Conservation (phyloP, 1,140 invertebrate genomes). For the Neodiprion fabricii region DNA sequence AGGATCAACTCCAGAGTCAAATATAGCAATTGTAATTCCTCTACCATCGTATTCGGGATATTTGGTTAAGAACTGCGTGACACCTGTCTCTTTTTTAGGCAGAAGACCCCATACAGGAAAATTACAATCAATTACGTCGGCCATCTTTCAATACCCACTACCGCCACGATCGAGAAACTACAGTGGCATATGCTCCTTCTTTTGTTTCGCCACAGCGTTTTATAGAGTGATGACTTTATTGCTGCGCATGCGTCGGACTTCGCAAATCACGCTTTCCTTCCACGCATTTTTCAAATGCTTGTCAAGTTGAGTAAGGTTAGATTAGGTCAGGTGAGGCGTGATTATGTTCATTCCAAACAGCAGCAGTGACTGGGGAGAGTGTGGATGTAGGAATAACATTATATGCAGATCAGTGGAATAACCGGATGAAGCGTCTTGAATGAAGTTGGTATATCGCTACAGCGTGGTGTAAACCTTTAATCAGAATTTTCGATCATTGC, state of each 20-base stretch:
- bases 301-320: too few relatives aligned
- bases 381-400: too few relatives aligned
- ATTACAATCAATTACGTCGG: conserved; percentile 73
- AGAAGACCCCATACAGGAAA: conserved; percentile 85
- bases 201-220: background rate
- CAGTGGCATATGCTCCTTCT: background rate
- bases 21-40: conserved; percentile 90
- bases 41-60: conserved; percentile 94
- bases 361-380: too few relatives aligned
- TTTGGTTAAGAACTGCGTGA: conserved; percentile 86
- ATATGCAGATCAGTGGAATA: too few relatives aligned
- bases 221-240: background rate
- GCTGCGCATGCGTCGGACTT: background rate
- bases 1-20: conserved; percentile 98
- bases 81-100: conserved; percentile 96
- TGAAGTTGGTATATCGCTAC: too few relatives aligned
- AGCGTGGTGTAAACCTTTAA: too few relatives aligned
- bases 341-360: too few relatives aligned
- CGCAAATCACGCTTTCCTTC: too few relatives aligned
- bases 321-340: too few relatives aligned
- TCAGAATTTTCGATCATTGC: too few relatives aligned
- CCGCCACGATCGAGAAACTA: conserved; percentile 26
- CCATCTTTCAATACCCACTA: conserved; percentile 56
- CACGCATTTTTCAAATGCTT: too few relatives aligned
- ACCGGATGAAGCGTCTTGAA: too few relatives aligned